Conservation (phyloP, 2,797 vertebrate species). For the Picus viridis region DNA sequence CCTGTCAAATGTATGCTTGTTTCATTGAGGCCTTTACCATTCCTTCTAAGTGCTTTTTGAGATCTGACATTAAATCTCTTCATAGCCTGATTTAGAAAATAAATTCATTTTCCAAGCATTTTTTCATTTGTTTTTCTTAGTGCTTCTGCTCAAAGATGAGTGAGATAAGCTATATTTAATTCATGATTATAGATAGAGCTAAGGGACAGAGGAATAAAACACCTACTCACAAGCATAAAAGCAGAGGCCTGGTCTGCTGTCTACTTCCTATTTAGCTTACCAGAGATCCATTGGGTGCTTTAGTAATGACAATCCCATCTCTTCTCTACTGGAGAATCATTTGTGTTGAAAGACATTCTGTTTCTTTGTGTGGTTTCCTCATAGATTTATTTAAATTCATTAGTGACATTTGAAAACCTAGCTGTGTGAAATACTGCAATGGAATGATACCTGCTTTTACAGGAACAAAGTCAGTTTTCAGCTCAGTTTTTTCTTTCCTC, state of each 20-base stretch:
- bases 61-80: background rate
- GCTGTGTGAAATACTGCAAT: background rate
- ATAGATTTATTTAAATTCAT: constrained; percentile 9
- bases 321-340: background rate
- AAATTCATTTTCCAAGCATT: background rate
- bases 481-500: background rate
- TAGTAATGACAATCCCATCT: background rate
- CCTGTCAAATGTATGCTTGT: background rate
- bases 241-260: background rate
- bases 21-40: background rate
- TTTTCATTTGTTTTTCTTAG: background rate
- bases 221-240: background rate
- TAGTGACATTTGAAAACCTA: background rate
- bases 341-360: background rate
- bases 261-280: background rate
- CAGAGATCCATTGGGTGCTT: background rate
- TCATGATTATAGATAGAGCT: background rate
- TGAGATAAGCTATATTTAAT: background rate
- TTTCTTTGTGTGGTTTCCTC: background rate
- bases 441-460: background rate
- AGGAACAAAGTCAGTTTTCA: background rate
- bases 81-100: background rate
- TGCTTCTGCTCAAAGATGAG: background rate
- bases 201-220: background rate
- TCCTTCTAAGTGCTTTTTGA: background rate